phyloP scores from a whole-genome alignment of 2,888 invertebrate species.

The Bombylius discolor region DNA sequence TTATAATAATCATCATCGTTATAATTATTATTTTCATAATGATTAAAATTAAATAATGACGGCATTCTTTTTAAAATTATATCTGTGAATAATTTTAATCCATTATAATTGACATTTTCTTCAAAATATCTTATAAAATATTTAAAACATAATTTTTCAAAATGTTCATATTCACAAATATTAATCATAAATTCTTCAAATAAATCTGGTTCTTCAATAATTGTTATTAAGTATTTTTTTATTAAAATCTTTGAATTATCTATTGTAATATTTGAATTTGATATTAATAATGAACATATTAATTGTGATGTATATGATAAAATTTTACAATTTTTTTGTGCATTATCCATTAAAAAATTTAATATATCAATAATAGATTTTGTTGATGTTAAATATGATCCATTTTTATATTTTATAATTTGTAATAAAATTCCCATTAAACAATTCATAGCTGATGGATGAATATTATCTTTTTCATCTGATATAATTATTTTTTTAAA shows the following conservation, averaged over 20 bases:
- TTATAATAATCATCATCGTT: too few relatives aligned
- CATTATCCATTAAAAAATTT: slow-evolving; percentile 12
- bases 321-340: neutral
- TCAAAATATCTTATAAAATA: slow-evolving; percentile 49
- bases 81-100: slow-evolving; percentile 38
- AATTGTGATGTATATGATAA: slow-evolving; percentile 37
- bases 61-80: too few relatives aligned
- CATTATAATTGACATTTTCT: slow-evolving; percentile 37
- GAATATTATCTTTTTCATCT: too few relatives aligned
- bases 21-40: too few relatives aligned
- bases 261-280: slow-evolving; percentile 25
- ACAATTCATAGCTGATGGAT: too few relatives aligned
- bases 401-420: slow-evolving; percentile 49
- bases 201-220: too few relatives aligned
- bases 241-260: too few relatives aligned
- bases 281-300: slow-evolving; percentile 45
- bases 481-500: too few relatives aligned
- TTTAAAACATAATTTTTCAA: slow-evolving; percentile 60
- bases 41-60: too few relatives aligned
- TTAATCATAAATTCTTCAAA: slow-evolving; percentile 21
- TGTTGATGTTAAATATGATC: slow-evolving; percentile 48
- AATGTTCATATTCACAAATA: slow-evolving; percentile 51
- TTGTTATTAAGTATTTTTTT: too few relatives aligned
- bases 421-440: slow-evolving; percentile 39
- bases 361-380: slow-evolving; percentile 43